These are phyloP conservation scores for Distichodus sexfasciatus DNA, from an alignment of 2,797 vertebrate genomes.

Conservation along the genomic window DNA sequence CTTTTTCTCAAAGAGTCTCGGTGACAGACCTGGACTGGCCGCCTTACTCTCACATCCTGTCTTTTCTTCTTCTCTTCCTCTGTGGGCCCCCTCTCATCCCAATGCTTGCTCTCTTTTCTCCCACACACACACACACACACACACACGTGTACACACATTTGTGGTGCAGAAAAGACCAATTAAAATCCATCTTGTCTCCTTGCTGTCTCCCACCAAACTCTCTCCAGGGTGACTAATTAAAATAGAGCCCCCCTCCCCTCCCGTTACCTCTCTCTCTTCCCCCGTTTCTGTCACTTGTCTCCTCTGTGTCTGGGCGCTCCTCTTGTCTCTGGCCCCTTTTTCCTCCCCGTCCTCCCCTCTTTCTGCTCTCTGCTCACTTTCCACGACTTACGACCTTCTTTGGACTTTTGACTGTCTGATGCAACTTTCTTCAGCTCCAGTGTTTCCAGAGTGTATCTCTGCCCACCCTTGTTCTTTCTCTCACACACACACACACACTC, in stretches of 20 bases:
- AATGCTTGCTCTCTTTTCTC: conserved; percentile 10
- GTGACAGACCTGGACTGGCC: conserved; percentile 67
- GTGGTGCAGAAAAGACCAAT: conserved; percentile 71
- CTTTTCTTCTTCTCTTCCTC: conserved; percentile 39
- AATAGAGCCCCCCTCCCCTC: conserved; percentile 50
- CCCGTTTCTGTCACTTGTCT: conserved; percentile 10
- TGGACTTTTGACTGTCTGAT: conserved; percentile 39
- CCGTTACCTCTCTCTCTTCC: conserved; percentile 23
- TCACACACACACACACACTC: not conserved
- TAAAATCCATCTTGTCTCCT: conserved; percentile 72
- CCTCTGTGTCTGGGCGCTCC: conserved; percentile 31
- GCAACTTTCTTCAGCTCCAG: conserved; percentile 27
- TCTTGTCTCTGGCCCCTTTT: conserved; percentile 27
- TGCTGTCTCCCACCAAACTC: conserved; percentile 65
- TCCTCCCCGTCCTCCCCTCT: conserved; percentile 13
- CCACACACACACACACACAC: conserved; percentile 3
- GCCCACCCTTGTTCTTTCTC: no score
- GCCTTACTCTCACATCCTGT: conserved; percentile 62
- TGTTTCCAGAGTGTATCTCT: not conserved
- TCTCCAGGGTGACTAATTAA: conserved; percentile 78
- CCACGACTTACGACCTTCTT: conserved; percentile 44
- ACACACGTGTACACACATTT: conserved; percentile 56
- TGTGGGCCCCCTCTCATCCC: conserved; percentile 36
- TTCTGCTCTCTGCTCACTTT: conserved; percentile 34
- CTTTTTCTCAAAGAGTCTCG: conserved; percentile 72